Evolutionary conservation across 2,113 vertebrate genomes (phyloP), one percentile per base, ranked within the genome.

Genomic region (Oxyura jamaicensis): DNA sequence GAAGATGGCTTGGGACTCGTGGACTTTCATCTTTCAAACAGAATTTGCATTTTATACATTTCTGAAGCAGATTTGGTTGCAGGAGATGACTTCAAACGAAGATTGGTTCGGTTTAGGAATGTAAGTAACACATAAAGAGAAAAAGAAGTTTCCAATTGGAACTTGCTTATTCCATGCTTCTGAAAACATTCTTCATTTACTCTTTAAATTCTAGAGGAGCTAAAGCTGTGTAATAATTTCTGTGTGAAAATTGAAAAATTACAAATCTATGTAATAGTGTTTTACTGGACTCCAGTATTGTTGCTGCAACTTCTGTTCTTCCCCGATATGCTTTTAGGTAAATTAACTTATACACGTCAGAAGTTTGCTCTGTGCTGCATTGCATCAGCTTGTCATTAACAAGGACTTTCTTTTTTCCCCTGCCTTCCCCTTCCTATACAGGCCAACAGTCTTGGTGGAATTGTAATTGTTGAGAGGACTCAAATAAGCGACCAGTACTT

Each of bases 41-140:
- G 97, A 92, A 98, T 93, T 67, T 99, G 98, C 91, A 69, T 99
- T 93, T 97, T 99, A 39, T 99, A 99, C 77, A 74, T 99, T 92
- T 99, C 99, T 1, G 99, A 99, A 97, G 97, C 98, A 10, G 99
- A 99, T 93, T 35, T 99, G 91, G 97, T 99, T 53, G 98, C 98
- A 33, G 99, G 98, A 62, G 98, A 97, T 66, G 6, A 94, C 94
- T 99, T 98, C 97, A 99, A 98, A 96, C 98, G 98, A 95, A 99
- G 98, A 90, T 96, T 99, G 90, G 99, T 99, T 91, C 98, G 95
- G 14, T 99, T 98, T 95, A 98, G 99, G 97, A 99, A 99, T 79
- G 99, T 99, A 97, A 98, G 98, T 97, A 67, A 16, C 16, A 20
- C 16, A 16, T 42, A 72, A 77, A 75, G 13, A 66, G 53, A 36